Conservation (phyloP, 2,797 vertebrate species). For the Anniella stebbinsi region DNA sequence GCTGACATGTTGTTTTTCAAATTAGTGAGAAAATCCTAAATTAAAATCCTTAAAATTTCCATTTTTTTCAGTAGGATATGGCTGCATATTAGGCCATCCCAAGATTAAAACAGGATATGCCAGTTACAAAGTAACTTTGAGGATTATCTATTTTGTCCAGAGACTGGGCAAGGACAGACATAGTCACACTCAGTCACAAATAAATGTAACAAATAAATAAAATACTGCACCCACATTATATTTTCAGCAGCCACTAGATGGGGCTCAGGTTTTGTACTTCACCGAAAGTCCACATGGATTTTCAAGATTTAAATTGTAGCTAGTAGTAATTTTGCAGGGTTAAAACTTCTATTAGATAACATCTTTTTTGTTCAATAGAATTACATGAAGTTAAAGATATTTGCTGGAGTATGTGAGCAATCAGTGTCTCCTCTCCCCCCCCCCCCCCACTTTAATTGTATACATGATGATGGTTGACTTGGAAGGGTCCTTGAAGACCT, state of each 20-base stretch:
- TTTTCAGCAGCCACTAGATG: conserved; percentile 78
- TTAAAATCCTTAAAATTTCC: not conserved
- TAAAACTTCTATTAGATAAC: not conserved
- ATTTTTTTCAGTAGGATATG: not conserved
- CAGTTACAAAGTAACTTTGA: not conserved
- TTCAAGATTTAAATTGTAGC: not conserved
- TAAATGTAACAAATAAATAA: too few relatives aligned
- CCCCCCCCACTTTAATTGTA: not conserved
- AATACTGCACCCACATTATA: not conserved
- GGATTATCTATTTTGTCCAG: not conserved
- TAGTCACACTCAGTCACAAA: not conserved
- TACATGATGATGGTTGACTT: not conserved
- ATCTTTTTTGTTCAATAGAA: not conserved
- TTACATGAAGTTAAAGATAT: not conserved
- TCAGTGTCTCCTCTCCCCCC: not conserved
- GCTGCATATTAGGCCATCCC: not conserved
- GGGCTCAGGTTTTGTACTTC: conserved; percentile 62
- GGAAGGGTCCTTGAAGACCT: not conserved
- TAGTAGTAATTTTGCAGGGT: not conserved
- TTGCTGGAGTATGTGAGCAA: not conserved
- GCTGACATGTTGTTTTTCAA: not conserved
- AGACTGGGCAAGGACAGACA: not conserved
- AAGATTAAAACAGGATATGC: not conserved
- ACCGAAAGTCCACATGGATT: not conserved
- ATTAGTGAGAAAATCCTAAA: not conserved